Evolutionary conservation across 2,113 vertebrate genomes (phyloP).

Genomic region (Prionailurus viverrinus): DNA sequence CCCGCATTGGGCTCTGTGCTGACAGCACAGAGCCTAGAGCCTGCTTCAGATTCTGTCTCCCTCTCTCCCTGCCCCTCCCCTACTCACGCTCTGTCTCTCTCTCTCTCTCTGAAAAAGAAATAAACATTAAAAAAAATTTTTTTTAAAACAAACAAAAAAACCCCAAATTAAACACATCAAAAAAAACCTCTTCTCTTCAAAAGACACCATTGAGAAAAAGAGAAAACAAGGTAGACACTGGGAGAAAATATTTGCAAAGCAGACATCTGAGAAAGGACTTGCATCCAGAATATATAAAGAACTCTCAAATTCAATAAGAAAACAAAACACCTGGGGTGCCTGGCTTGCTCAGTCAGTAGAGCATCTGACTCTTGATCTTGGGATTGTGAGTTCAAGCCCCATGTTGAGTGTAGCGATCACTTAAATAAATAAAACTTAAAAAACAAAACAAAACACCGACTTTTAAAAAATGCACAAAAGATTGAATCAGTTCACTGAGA

Average conservation of each 20-base stretch:
- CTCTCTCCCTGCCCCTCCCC: not conserved
- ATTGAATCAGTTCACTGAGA: not conserved
- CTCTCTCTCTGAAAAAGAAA: too few species aligned
- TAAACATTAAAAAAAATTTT: too few species aligned
- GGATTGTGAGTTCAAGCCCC: too few species aligned
- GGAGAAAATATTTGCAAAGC: not conserved
- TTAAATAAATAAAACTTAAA: too few species aligned
- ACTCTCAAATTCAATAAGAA: not conserved
- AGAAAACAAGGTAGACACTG: not conserved
- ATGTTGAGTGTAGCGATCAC: too few species aligned
- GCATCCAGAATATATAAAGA: not conserved
- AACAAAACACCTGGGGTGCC: not conserved
- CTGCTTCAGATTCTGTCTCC: too few species aligned
- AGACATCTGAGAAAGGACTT: not conserved
- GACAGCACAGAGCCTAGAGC: too few species aligned
- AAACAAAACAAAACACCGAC: not conserved
- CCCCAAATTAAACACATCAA: not conserved
- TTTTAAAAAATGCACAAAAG: not conserved
- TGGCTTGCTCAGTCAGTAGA: too few species aligned
- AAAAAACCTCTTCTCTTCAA: not conserved
- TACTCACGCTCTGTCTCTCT: not conserved
- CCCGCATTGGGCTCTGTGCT: too few species aligned
- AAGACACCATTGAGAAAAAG: slow-evolving; percentile 1
- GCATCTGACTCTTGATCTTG: too few species aligned
- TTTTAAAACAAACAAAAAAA: not conserved